Evolutionary conservation across 2,888 invertebrate genomes (phyloP), one percentile per base, ranked within the genome.

Genomic region (Caenorhabditis macrosperma): DNA sequence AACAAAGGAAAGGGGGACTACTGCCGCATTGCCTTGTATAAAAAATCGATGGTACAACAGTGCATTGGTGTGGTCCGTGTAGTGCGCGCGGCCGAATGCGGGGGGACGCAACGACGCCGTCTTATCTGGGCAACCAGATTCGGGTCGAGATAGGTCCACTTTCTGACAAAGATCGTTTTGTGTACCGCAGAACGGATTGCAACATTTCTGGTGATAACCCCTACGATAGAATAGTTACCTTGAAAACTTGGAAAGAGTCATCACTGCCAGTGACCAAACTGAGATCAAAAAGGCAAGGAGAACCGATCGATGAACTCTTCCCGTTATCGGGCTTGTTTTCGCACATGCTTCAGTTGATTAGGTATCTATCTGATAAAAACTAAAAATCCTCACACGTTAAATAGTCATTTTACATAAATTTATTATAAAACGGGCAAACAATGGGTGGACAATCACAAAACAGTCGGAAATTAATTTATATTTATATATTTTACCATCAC

Each of bases 131-230:
- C 46, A 46, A 35, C 22, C 1, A 50, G 52, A 64, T 64, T 26
- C 33, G n/a, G 44, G 44, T 44, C 17, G 44, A 44, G 44, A 44
- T 44, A 44, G 44, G 44, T 44, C 44, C 44, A 44, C 44, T 64
- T 48, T 50, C 50, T 63, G 63, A 41, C 38, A 24, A 24, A 59
- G 44, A 60, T 17, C 50, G 50, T 44, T 17, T 44, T 44, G n/a
- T 44, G 44, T 44, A 2, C 17, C 44, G 44, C 12, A 9, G 15
- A 38, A 15, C 38, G 38, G 38, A 33, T 33, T 33, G 33, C 61
- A 60, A 26, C 17, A 28, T 17, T 28, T 61, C 17, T 22, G 17
- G 10, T 22, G 4, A 17, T 15, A 44, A 15, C 44, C 17, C 24
- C 20, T 48, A 33, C 5, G 38, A 38, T 15, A 38, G 15, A 38